Conservation (phyloP, 1,140 invertebrate genomes). For the Belonocnema kinseyi region DNA sequence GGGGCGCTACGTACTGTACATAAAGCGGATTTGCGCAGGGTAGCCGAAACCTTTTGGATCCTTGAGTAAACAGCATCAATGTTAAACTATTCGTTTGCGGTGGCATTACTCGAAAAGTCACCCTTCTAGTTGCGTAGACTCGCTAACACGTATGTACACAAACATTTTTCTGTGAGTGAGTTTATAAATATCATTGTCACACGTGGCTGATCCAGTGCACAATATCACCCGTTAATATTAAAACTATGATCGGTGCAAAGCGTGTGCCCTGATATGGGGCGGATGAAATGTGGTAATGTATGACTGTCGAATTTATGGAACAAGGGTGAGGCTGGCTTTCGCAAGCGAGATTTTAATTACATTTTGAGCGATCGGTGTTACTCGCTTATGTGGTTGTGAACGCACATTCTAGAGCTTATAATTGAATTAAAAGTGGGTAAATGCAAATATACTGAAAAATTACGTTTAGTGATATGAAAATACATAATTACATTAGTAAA, state of each 20-base stretch:
- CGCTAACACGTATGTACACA: conserved; percentile 22
- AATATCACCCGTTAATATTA: conserved; percentile 56
- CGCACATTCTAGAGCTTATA: too few species aligned
- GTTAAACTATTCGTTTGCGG: conserved; percentile 53
- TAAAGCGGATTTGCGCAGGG: background rate
- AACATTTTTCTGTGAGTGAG: conserved; percentile 43
- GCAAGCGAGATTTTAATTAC: conserved; percentile 59
- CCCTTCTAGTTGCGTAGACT: conserved; percentile 9
- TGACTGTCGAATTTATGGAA: conserved; percentile 37
- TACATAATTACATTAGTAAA: too few species aligned
- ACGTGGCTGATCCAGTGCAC: conserved; percentile 54
- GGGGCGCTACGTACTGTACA: too few species aligned
- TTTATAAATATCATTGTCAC: conserved; percentile 41
- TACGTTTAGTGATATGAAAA: too few species aligned
- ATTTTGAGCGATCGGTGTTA: conserved; percentile 60
- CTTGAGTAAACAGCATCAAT: conserved; percentile 49
- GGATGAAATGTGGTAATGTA: conserved; percentile 34
- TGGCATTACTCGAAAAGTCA: conserved; percentile 46
- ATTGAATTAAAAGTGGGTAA: too few species aligned
- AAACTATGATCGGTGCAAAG: conserved; percentile 45
- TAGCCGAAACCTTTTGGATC: conserved; percentile 40
- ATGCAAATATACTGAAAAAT: too few species aligned
- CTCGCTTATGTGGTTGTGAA: conserved; percentile 8
- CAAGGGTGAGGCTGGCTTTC: conserved; percentile 36
- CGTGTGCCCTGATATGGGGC: conserved; percentile 40